Evolutionary conservation across 2,113 vertebrate species (phyloP).

Genomic region (Engraulis encrasicolus): DNA sequence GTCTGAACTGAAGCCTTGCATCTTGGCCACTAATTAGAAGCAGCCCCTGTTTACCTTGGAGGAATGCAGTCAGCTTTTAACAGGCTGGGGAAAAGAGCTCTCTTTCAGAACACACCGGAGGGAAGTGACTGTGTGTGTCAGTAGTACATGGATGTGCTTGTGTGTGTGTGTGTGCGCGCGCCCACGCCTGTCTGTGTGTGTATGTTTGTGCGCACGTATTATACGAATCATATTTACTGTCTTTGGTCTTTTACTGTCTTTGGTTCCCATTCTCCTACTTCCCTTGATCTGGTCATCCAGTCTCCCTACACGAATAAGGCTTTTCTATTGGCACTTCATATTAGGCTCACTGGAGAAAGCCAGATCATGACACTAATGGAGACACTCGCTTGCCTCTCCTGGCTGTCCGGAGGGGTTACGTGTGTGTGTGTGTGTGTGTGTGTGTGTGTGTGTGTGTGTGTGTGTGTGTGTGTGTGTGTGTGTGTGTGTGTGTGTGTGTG

Average conservation of each 20-base stretch:
- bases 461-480: too few relatives aligned
- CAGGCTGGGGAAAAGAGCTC: neutral
- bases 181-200: constrained; percentile 2
- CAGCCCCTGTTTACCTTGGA: constrained; percentile 24
- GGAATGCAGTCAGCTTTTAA: constrained; percentile 21
- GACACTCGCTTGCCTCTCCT: too few relatives aligned
- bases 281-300: neutral
- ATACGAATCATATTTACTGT: too few relatives aligned
- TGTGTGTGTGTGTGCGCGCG: constrained; percentile 2
- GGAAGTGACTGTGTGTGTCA: neutral
- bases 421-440: too few relatives aligned
- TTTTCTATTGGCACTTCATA: too few relatives aligned
- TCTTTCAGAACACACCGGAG: neutral
- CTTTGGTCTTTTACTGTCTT: neutral
- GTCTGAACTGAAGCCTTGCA: neutral
- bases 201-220: neutral
- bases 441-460: too few relatives aligned
- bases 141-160: neutral
- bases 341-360: too few relatives aligned
- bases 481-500: neutral
- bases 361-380: too few relatives aligned
- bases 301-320: constrained; percentile 10
- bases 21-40: neutral
- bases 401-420: too few relatives aligned
- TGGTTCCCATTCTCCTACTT: neutral